Percentiles rank a stretch among this genome's conserved stretches.
These are phyloP conservation scores for Linurgus olivaceus DNA, from an alignment of 2,797 vertebrate genomes.

Conservation along the genomic window DNA sequence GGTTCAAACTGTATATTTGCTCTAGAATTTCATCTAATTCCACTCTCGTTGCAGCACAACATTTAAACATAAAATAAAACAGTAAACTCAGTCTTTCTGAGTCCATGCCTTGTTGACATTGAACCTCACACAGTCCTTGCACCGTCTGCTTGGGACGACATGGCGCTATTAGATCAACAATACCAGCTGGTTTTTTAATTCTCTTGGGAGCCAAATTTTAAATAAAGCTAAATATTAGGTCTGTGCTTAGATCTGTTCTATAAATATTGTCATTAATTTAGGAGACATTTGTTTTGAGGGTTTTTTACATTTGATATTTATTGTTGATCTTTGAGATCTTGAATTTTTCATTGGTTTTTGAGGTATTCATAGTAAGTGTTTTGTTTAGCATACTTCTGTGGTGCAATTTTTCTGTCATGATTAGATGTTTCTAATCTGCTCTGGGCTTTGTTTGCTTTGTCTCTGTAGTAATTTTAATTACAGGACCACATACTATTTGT, in stretches of 20 bases:
- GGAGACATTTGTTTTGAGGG: conserved; percentile 50
- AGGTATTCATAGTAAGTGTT: conserved; percentile 42
- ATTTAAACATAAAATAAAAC: conserved; percentile 69
- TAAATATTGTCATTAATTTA: conserved; percentile 77
- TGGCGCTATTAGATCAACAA: conserved; percentile 76
- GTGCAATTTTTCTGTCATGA: conserved; percentile 25
- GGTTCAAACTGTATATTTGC: conserved; percentile 54
- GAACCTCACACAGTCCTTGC: conserved; percentile 66
- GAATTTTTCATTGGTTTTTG: conserved; percentile 29
- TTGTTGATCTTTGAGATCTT: conserved; percentile 54
- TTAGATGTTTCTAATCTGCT: neutral
- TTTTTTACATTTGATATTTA: conserved; percentile 62
- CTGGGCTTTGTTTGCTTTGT: neutral
- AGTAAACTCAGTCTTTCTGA: conserved; percentile 62
- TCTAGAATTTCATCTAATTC: conserved; percentile 59
- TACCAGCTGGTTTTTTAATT: conserved; percentile 76
- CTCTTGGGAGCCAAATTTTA: conserved; percentile 79
- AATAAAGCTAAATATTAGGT: conserved; percentile 83
- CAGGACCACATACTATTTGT: neutral
- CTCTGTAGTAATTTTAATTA: neutral
- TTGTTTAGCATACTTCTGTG: conserved; percentile 26
- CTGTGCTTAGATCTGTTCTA: conserved; percentile 74
- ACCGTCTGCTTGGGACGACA: conserved; percentile 55
- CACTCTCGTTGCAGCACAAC: conserved; percentile 53
- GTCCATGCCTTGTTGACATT: conserved; percentile 70